Evolutionary conservation across 2,888 invertebrate genomes (phyloP), one percentile per base, ranked within the genome.

Genomic region (Chelonus formosanus): DNA sequence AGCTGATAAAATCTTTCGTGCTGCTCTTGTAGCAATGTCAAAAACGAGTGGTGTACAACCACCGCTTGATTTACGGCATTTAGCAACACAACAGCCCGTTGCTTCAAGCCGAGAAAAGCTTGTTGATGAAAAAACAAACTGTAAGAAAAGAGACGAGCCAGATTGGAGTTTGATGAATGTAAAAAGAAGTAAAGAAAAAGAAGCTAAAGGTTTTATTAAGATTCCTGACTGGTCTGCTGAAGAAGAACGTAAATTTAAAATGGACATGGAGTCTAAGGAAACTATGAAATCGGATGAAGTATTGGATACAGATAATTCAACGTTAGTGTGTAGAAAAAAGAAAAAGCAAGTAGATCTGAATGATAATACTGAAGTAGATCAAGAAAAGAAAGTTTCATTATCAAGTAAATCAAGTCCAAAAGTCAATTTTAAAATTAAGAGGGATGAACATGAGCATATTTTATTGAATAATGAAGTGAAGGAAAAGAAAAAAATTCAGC

Each of bases 1-100:
- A 75, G 90, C 92, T 0, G 90, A 92, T 74, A 87, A 90, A 55
- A 89, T 92, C 56, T 85, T 91, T 67, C 87, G 86, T 44, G 85
- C 85, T 62, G 87, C 87, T 1, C 73, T 87, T 32, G 80, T 82
- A 3, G 85, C 84, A 40, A 85, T 88, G 72, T 86, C 88, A 0
- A 85, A 86, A 44, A 88, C 86, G 54, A 85, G 87, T 7, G 85
- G 86, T 0, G 82, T 88, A 3, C 88, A 89, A 74, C 88, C 89
- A n/a, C 87, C 89, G 2, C 84, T 89, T 64, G 90, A 90, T 82
- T 85, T 91, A 64, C 85, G 90, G 59, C 87, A 87, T n/a, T 56
- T 83, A 20, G 67, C 58, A 4, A 77, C 81, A 5, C 78, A 80
- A 70, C 86, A 85, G 54, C 43, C 58, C 5, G 20, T 55, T 3